Conservation (phyloP, 1,140 invertebrate species). For the Pectinophora gossypiella region DNA sequence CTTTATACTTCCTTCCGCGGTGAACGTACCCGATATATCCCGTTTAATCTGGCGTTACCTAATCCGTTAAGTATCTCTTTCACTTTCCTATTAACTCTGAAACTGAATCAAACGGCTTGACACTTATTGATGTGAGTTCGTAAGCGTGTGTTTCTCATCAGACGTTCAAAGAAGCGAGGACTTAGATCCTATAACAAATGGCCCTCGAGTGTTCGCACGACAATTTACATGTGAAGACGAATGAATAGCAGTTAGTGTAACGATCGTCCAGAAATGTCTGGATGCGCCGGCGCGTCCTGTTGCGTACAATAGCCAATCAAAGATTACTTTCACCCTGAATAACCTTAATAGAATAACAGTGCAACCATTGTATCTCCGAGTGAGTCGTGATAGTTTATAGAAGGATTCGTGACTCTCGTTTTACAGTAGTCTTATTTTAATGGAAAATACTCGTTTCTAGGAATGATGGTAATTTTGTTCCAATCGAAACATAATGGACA, state of each 20-base stretch:
- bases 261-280: background rate
- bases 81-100: background rate
- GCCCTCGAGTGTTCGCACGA: slow-evolving; percentile 37
- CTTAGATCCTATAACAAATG: background rate
- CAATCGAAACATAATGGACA: slow-evolving; percentile 46
- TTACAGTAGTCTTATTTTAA: slow-evolving; percentile 58
- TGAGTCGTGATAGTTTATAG: slow-evolving; percentile 61
- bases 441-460: slow-evolving; percentile 49
- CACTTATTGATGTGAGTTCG: background rate
- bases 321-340: slow-evolving; percentile 59
- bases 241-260: slow-evolving; percentile 50
- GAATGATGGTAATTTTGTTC: slow-evolving; percentile 47
- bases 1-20: background rate
- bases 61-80: background rate
- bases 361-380: slow-evolving; percentile 54
- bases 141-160: background rate
- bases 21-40: too few species aligned
- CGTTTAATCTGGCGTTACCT: background rate
- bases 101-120: background rate
- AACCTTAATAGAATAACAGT: slow-evolving; percentile 58
- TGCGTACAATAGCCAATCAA: slow-evolving; percentile 55
- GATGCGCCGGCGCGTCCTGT: slow-evolving; percentile 30
- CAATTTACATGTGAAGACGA: slow-evolving; percentile 55
- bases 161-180: background rate
- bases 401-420: slow-evolving; percentile 61